Evolutionary conservation across 2,888 invertebrate genomes (phyloP).

Genomic region (Watsonalla cultraria): DNA sequence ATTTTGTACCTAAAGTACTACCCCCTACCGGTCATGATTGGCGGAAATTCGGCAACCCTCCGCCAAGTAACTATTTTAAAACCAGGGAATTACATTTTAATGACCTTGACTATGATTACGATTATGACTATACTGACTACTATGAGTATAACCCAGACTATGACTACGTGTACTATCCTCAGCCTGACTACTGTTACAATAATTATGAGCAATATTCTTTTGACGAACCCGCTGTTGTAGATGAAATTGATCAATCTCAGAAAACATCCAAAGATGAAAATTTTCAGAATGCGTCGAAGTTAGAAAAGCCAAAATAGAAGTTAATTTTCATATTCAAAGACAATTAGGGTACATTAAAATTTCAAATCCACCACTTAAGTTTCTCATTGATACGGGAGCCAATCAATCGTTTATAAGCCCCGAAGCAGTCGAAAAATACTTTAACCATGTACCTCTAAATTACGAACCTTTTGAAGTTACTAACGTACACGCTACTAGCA

Average conservation of each 20-base stretch:
- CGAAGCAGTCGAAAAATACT: slow-evolving; percentile 1
- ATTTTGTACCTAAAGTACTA: background rate
- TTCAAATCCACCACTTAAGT: slow-evolving; percentile 10
- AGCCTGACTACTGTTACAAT: background rate
- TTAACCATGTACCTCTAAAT: slow-evolving; percentile 4
- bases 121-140: background rate
- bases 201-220: background rate
- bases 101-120: background rate
- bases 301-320: slow-evolving; percentile 10
- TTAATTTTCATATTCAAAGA: slow-evolving; percentile 12
- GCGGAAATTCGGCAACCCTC: slow-evolving; percentile 2
- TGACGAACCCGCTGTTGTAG: background rate
- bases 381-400: slow-evolving; percentile 14
- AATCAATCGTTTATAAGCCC: slow-evolving; percentile 6
- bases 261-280: background rate
- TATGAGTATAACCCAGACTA: background rate
- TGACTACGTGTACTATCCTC: background rate
- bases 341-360: slow-evolving; percentile 11
- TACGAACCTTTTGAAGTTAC: slow-evolving; percentile 15
- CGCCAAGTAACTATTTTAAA: background rate
- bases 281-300: background rate
- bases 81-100: background rate
- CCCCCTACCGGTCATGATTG: background rate
- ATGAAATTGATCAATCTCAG: background rate
- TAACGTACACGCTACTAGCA: slow-evolving; percentile 8